These are phyloP conservation scores for Holacanthella duospinosa DNA, from an alignment of 2,888 invertebrate genomes.

Conservation along the genomic window DNA sequence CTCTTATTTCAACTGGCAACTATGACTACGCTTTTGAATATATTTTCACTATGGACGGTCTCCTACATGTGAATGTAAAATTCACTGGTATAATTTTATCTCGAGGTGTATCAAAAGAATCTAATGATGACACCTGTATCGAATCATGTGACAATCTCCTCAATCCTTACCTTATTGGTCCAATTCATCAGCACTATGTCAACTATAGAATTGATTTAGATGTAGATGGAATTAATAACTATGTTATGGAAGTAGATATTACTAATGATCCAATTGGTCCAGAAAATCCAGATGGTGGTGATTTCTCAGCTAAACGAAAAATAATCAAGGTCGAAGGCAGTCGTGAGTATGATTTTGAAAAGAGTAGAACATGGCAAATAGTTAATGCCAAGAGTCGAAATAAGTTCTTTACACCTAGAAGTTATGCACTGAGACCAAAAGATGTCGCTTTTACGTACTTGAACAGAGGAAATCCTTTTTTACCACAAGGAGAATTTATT, in stretches of 20 bases:
- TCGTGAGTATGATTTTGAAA: background rate
- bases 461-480: background rate
- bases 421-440: background rate
- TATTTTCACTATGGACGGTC: conserved; percentile 1
- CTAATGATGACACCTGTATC: background rate
- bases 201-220: conserved; percentile 4
- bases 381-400: background rate
- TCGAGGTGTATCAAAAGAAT: background rate
- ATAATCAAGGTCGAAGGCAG: background rate
- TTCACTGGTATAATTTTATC: conserved; percentile 4
- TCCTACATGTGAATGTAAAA: background rate
- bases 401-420: background rate
- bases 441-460: background rate
- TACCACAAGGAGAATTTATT: background rate
- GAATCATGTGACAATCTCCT: background rate
- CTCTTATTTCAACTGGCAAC: background rate
- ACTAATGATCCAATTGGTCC: background rate
- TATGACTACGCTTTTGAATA: conserved; percentile 7
- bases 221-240: background rate
- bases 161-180: background rate
- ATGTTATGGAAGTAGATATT: background rate
- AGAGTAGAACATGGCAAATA: background rate
- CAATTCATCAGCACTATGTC: conserved; percentile 2
- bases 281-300: background rate
- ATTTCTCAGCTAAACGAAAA: background rate